Percentiles rank a stretch among this genome's conserved stretches.
Conservation (phyloP, 1,140 invertebrate genomes). For the Radopholus similis region DNA sequence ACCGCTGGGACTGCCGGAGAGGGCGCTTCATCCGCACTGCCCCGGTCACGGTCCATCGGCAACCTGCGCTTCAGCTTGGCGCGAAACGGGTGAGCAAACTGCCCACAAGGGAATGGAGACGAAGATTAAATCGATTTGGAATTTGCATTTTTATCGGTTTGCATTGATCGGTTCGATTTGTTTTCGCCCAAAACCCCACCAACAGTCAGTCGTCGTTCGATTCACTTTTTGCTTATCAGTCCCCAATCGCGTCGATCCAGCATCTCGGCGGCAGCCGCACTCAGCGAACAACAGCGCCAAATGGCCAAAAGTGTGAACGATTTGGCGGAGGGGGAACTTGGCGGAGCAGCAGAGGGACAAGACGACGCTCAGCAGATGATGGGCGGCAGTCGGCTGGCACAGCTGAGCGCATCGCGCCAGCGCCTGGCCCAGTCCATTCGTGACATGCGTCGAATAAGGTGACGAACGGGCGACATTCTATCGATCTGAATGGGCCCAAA, state of each 20-base stretch:
- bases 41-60: constrained; percentile 46
- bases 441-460: constrained; percentile 29
- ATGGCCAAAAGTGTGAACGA: constrained; percentile 37
- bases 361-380: constrained; percentile 24
- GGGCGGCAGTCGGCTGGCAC: constrained; percentile 14
- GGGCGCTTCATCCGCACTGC: constrained; percentile 23
- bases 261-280: not conserved
- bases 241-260: constrained; percentile 14
- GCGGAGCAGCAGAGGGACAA: not conserved
- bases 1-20: not conserved
- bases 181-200: no score
- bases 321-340: constrained; percentile 4
- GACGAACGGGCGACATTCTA: not conserved
- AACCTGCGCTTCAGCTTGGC: constrained; percentile 30
- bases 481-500: not conserved
- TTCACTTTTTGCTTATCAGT: not conserved
- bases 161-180: no score
- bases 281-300: constrained; percentile 27
- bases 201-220: no score
- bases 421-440: constrained; percentile 31
- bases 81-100: constrained; percentile 12
- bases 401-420: constrained; percentile 14
- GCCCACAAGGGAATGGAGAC: constrained; percentile 1
- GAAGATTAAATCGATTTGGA: no score
- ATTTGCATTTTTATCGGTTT: no score